A percentile compares a stretch with the other conserved stretches of the same genome.
phyloP scores from a whole-genome alignment of 2,113 vertebrate genomes.

The Stigmatopora nigra region DNA sequence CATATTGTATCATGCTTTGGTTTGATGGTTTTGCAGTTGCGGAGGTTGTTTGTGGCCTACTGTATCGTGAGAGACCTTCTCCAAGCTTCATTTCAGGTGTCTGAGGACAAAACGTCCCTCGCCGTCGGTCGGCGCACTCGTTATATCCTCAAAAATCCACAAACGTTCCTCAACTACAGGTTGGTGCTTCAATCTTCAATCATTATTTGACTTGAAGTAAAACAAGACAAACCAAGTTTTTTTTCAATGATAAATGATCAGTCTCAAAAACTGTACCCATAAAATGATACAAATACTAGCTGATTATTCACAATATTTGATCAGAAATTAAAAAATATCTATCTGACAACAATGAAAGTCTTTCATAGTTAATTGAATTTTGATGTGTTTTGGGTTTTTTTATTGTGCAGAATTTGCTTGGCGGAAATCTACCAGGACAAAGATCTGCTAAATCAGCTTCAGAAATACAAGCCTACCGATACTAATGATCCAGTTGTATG shows the following conservation, averaged over 20 bases:
- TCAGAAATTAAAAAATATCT: no score
- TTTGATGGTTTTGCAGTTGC: slow-evolving; percentile 69
- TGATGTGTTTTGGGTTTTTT: background rate
- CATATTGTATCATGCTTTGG: no score
- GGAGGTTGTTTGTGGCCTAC: slow-evolving; percentile 82
- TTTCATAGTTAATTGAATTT: no score
- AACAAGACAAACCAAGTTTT: no score
- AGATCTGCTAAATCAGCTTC: slow-evolving; percentile 75
- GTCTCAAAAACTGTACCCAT: no score
- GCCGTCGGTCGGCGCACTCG: slow-evolving; percentile 83
- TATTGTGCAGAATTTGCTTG: slow-evolving; percentile 79
- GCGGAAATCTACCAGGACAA: slow-evolving; percentile 92
- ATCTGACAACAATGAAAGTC: no score
- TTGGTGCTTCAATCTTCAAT: slow-evolving; percentile 39
- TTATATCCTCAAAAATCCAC: slow-evolving; percentile 89
- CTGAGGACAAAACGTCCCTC: slow-evolving; percentile 88
- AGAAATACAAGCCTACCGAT: slow-evolving; percentile 65
- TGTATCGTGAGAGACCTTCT: slow-evolving; percentile 88
- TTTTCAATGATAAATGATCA: no score
- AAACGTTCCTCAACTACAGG: slow-evolving; percentile 90
- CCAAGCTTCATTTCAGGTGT: slow-evolving; percentile 82
- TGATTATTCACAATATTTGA: no score
- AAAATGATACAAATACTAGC: no score
- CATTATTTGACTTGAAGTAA: background rate
- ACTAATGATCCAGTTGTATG: slow-evolving; percentile 78